phyloP scores from a whole-genome alignment of 2,888 invertebrate genomes.

The Mimas tiliae region DNA sequence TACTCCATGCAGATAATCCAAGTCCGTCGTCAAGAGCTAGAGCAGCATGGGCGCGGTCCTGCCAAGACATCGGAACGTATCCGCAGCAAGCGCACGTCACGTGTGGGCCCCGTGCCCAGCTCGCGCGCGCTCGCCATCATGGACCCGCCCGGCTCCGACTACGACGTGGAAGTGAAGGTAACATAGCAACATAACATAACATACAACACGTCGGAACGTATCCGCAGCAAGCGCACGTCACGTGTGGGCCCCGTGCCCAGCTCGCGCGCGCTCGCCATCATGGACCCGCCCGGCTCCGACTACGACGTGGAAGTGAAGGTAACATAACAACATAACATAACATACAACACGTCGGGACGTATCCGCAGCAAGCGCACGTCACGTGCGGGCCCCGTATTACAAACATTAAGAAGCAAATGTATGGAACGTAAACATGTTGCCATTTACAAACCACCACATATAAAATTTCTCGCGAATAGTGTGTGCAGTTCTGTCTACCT shows the following conservation, averaged over 20 bases:
- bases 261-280: constrained; percentile 71
- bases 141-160: constrained; percentile 87
- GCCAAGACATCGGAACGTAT: constrained; percentile 89
- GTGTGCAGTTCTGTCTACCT: no score
- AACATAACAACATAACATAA: constrained; percentile 24
- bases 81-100: constrained; percentile 83
- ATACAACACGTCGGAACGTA: constrained; percentile 61
- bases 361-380: constrained; percentile 86
- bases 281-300: constrained; percentile 87
- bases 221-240: constrained; percentile 85
- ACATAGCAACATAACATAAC: not conserved
- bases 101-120: constrained; percentile 69
- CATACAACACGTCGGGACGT: constrained; percentile 54
- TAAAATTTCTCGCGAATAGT: no score
- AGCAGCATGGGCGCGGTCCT: constrained; percentile 85
- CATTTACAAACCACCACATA: no score
- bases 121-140: constrained; percentile 73
- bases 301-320: constrained; percentile 81
- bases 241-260: constrained; percentile 70
- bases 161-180: constrained; percentile 80
- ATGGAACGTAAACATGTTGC: no score
- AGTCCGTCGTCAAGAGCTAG: constrained; percentile 89
- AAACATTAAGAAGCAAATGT: no score
- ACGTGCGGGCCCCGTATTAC: constrained; percentile 69
- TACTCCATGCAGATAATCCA: constrained; percentile 84